A percentile compares a stretch with the other conserved stretches of the same genome.
phyloP scores from a whole-genome alignment of 2,113 vertebrate genomes.

The Pseudolaguvia tuberculata region DNA sequence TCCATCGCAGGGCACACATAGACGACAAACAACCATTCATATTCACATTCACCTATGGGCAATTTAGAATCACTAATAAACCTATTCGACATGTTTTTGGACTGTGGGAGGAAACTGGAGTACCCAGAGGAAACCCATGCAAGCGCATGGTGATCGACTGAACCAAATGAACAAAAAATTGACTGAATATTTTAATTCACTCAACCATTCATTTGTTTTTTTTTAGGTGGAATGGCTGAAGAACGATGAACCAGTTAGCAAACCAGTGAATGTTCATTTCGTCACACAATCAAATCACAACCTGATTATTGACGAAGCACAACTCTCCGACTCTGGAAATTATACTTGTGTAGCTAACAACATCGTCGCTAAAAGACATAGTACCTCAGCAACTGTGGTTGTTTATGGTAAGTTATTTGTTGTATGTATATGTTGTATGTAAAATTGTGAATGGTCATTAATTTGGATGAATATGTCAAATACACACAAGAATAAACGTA shows the following conservation, averaged over 20 bases:
- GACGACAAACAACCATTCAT: no score
- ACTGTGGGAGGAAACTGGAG: no score
- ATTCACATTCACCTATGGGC: no score
- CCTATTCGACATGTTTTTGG: no score
- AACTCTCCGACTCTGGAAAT: constrained; percentile 91
- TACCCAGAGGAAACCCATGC: no score
- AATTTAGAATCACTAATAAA: no score
- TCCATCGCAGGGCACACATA: no score
- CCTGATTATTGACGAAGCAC: constrained; percentile 88
- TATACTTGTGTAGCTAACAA: constrained; percentile 95
- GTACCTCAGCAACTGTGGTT: constrained; percentile 81
- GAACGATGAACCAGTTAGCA: constrained; percentile 84
- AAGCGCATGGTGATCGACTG: no score
- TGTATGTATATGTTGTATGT: background rate
- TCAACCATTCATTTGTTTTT: background rate
- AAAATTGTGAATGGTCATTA: background rate
- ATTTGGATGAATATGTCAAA: background rate
- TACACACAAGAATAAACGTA: background rate
- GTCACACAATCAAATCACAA: constrained; percentile 90
- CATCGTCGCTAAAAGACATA: constrained; percentile 88
- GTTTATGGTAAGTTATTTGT: constrained; percentile 79
- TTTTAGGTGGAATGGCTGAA: constrained; percentile 95
- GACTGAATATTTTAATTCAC: background rate
- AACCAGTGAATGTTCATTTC: constrained; percentile 80
- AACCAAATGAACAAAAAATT: no score